phyloP scores from a whole-genome alignment of 2,797 vertebrate species.

The Clarias pachynema region DNA sequence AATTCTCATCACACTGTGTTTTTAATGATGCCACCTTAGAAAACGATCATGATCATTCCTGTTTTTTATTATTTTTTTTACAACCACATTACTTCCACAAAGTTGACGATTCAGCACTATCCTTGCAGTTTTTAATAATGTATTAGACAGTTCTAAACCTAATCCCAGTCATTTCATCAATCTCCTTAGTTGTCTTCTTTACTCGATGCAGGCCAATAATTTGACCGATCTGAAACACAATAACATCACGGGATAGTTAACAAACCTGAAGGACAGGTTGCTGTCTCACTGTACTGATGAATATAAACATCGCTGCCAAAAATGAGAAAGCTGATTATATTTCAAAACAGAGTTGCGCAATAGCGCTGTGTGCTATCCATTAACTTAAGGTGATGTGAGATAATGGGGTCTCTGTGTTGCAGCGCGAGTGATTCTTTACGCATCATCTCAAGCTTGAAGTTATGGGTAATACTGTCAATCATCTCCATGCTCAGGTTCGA shows the following conservation, averaged over 20 bases:
- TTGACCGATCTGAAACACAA: too few relatives aligned
- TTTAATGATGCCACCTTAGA: too few relatives aligned
- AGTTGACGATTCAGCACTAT: too few relatives aligned
- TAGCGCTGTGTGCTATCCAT: not conserved
- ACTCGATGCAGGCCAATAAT: too few relatives aligned
- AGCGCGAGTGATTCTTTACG: not conserved
- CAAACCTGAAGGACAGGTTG: not conserved
- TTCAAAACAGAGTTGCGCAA: not conserved
- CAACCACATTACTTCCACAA: too few relatives aligned
- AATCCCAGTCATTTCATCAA: too few relatives aligned
- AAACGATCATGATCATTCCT: too few relatives aligned
- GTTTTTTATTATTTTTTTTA: too few relatives aligned
- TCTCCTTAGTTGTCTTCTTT: too few relatives aligned
- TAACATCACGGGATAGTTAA: not conserved
- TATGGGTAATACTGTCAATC: not conserved
- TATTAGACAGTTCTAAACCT: too few relatives aligned
- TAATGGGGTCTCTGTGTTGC: not conserved
- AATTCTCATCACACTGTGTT: too few relatives aligned
- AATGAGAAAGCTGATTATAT: not conserved
- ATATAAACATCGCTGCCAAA: not conserved
- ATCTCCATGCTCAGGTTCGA: not conserved
- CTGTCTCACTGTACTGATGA: not conserved
- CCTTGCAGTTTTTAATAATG: too few relatives aligned
- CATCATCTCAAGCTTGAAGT: not conserved
- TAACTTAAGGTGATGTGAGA: not conserved